Evolutionary conservation across 2,113 vertebrate genomes (phyloP), one percentile per base, ranked within the genome.

Genomic region (Phylloscopus whistleri): DNA sequence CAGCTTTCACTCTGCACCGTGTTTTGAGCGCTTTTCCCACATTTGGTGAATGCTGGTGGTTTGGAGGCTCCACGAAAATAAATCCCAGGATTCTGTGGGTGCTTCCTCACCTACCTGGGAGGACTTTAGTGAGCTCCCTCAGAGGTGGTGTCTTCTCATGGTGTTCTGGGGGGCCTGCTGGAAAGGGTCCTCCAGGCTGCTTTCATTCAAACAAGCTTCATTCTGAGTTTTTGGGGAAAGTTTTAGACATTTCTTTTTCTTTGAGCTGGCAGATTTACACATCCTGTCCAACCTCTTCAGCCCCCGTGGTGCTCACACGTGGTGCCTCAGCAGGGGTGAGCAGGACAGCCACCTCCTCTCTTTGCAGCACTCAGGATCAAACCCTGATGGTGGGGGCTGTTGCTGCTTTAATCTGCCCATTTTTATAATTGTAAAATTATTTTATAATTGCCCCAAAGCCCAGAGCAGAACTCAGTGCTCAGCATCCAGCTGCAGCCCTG

Each of bases 271-370:
- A 53, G 33, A n/a, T 81, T 92, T 66, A 41, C 13, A 9, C 9
- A 3, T 35, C 52, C 72, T 15, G 26, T 20, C 53, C 68, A 74
- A 6, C 10, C 53, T 68, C 56, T 74, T 39, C 48, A 49, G 37
- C 19, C 66, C 66, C 51, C 56, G 2, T 0, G 7, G 21, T 23
- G 26, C 4, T 53, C 63, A 24, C 46, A 8, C 0, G 1, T 13
- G 63, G 6, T 46, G 11, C 12, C 53, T 51, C 48, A 37, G 43
- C 39, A 78, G 58, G 18, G 16, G 1, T 26, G 24, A 16, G 16
- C 58, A 39, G 58, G 13, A 52, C 83, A 75, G 30, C 13, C 52
- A 48, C 27, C 39, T 60, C 63, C 3, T 8, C 2, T 13, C 58
- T 27, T 33, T 70, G 28, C 68, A 73, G 62, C 51, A 6, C 63